phyloP scores from a whole-genome alignment of 2,113 vertebrate genomes.

The Syngnathus typhle region DNA sequence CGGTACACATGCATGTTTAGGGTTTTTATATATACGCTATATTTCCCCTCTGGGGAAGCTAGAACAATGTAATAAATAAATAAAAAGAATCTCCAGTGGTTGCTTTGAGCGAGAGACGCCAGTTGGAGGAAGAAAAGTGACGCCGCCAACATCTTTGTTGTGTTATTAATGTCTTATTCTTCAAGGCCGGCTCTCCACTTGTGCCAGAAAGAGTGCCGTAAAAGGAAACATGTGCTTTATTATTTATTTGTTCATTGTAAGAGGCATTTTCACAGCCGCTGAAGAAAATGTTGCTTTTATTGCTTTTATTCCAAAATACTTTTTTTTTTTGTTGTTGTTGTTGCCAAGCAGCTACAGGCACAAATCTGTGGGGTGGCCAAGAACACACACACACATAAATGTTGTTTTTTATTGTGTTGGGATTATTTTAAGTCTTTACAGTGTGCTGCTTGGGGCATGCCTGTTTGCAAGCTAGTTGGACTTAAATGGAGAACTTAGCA shows the following conservation, averaged over 20 bases:
- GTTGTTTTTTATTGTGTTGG: slow-evolving; percentile 53
- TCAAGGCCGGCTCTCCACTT: slow-evolving; percentile 13
- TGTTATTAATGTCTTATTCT: slow-evolving; percentile 7
- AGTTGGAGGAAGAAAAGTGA: slow-evolving; percentile 8
- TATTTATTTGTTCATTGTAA: slow-evolving; percentile 43
- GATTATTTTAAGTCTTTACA: slow-evolving; percentile 61
- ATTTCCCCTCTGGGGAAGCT: not conserved
- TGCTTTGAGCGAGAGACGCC: slow-evolving; percentile 15
- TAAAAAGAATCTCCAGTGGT: not conserved
- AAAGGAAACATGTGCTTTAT: slow-evolving; percentile 26
- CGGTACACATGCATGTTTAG: not conserved
- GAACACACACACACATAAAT: slow-evolving; percentile 43
- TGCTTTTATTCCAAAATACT: slow-evolving; percentile 46
- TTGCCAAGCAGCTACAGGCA: slow-evolving; percentile 36
- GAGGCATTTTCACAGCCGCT: slow-evolving; percentile 32
- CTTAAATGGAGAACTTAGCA: slow-evolving; percentile 41
- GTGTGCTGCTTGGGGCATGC: slow-evolving; percentile 48
- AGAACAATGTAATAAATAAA: not conserved
- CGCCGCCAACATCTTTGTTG: slow-evolving; percentile 10
- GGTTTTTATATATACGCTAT: not conserved
- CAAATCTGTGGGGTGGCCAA: slow-evolving; percentile 36
- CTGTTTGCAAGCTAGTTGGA: slow-evolving; percentile 35
- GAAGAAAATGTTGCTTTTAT: slow-evolving; percentile 47
- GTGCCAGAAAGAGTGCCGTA: slow-evolving; percentile 24
- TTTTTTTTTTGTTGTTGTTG: slow-evolving; percentile 9